Base-by-base conservation (phyloP, 2,888 invertebrate species). In the Xestia c-nigrum region DNA sequence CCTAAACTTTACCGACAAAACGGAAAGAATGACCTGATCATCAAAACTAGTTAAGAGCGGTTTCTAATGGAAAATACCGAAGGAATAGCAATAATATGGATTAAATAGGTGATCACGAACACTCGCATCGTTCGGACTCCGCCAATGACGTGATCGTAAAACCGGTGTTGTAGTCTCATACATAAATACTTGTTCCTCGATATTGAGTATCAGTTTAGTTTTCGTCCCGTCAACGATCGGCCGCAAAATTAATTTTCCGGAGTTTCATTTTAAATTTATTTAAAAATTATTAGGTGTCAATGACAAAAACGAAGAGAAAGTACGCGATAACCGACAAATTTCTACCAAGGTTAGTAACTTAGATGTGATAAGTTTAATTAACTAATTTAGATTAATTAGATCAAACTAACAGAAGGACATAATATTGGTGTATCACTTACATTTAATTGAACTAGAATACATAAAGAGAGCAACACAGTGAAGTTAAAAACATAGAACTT, bases 291-390 rank as follows among this genome's bases (percentile, higher is more conserved):
- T 95, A 94, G 94, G 97, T 97, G 97, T 97, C 97, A 97, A 97
- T 97, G 97, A 97, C 95, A 96, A 96, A 92, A 96, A 94, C 95
- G 92, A 94, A 94, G 95, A 97, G 94, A 96, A 97, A 94, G 94
- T 97, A 92, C 90, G 95, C 96, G 92, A 96, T 96, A 90, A 96
- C 94, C 90, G 95, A 97, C 95, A 97, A 96, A 95, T 97, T 97
- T 94, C 93, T 97, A 87, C 97, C 97, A 91, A 97, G 97, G 97
- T 97, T 80, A 94, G 96, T 90, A 69, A 65, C 61, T 75, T 83
- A 67, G 43, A 55, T 63, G 43, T 75, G 38, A 63, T 74, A 61
- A 68, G 57, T 24, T 76, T n/a, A 63, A 61, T 63, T 31, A 57
- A 57, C 24, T 14, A 50, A 24, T 59, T 73, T n/a, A 55, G 4